Evolutionary conservation across 35 echinoderm and acorn worm species (phyloP), one percentile per base, ranked within the genome.

Genomic region (Holothuria glaberrima): DNA sequence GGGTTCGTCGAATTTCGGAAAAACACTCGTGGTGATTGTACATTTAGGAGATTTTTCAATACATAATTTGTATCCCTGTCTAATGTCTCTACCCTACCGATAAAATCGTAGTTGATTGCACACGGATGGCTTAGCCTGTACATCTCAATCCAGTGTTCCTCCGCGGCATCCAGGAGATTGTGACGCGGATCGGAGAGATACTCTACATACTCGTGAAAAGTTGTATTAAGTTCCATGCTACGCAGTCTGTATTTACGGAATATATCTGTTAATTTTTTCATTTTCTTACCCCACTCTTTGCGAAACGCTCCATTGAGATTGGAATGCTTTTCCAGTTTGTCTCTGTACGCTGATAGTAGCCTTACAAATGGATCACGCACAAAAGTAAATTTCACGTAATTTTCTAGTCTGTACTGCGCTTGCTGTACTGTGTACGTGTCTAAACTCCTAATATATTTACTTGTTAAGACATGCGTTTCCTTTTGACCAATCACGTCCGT

Each of bases 101-200:
- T 92, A 84, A 92, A 80, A 58, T 95, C 86, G 34, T 89, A 95
- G 14, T 89, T 75, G 19, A 95, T 92, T 29, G 72, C 63, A 80
- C 94, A 95, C 0, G 90, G 89, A 32, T 86, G 73, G 66, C 94
- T 92, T 14, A 88, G 86, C 65, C 77, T 29, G 54, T 89, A 71
- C 85, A 90, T 92, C 21, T 85, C 50, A 6, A 67, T 69, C 94
- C 94, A 95, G 48, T 95, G 94, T 61, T 88, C 80, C 48, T 95
- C 86, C 6, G 58, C 24, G 13, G 71, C 57, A 36, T 88, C 84
- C 21, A 92, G 28, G 16, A 92, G 86, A 80, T 78, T 59, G 44
- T 86, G 41, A 6, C 63, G 36, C 4, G 74, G 82, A 30, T 91
- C 83, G 25, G 71, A 57, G 45, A 91, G 38, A 46, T 91, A 94